phyloP scores from a whole-genome alignment of 1,140 invertebrate species.

The Aphelenchoides fujianensis region DNA sequence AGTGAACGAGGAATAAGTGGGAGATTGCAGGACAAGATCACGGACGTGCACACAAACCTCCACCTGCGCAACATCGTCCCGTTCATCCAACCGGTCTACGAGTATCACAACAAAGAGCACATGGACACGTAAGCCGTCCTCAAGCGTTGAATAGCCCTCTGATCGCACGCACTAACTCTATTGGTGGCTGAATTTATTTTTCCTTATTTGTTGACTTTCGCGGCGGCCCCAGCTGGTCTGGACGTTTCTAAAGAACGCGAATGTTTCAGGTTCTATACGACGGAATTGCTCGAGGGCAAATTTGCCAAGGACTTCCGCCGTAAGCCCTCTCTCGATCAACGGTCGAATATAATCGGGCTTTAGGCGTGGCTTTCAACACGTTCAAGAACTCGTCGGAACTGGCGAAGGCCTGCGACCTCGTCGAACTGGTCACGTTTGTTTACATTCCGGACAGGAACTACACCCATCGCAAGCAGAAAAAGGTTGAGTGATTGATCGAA shows the following conservation, averaged over 20 bases:
- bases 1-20: not conserved
- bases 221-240: not conserved
- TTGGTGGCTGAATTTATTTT: no score
- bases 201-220: no score
- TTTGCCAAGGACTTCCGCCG: no score
- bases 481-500: not conserved
- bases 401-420: not conserved
- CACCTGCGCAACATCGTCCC: not conserved
- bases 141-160: no score
- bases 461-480: no score
- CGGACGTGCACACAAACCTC: not conserved
- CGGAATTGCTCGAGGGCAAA: not conserved
- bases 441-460: no score
- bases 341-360: not conserved
- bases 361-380: not conserved
- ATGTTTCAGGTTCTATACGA: not conserved
- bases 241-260: not conserved
- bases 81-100: not conserved
- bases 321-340: no score
- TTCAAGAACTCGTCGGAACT: not conserved
- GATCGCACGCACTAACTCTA: no score
- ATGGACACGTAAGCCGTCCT: no score
- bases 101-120: not conserved
- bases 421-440: not conserved
- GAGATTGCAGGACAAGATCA: slow-evolving; percentile 1